Evolutionary conservation across 2,888 invertebrate genomes (phyloP), one percentile per base, ranked within the genome.

Genomic region (Mellilla xanthometata): DNA sequence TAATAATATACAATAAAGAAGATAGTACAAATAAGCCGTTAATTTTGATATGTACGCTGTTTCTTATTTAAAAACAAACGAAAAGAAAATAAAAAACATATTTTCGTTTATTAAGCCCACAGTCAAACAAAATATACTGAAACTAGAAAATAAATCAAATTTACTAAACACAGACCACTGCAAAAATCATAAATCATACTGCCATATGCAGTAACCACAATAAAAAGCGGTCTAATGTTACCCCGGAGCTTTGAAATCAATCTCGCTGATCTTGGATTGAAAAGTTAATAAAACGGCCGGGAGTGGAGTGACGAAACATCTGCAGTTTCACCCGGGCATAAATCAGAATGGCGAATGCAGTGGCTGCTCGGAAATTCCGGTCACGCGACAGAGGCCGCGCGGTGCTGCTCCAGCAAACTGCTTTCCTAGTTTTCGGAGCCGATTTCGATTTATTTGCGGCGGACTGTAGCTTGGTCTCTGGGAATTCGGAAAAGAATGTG

Each of bases 341-440:
- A 82, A 84, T 82, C 80, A 78, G 68, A 69, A 10, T 71, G 74
- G 66, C 68, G 75, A 78, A 79, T 76, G 79, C 79, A 78, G 68
- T 72, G 60, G 58, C 58, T 62, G 70, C 62, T 74, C 63, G 68
- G 69, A 79, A 74, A 80, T 81, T 81, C 82, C 60, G 66, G 72
- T 73, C 82, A 81, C 79, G 77, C 67, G 68, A 68, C 62, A 60
- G 65, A 76, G 74, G 76, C 76, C 71, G 64, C 67, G 65, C 67
- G 65, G 61, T n/a, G n/a, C 69, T 72, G 72, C 71, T 62, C 70
- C 65, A 68, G 63, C 65, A 67, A 73, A 73, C 70, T 68, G 69
- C 64, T 65, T 66, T 66, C 36, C 19, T 2, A 19, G 10, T 3
- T 8, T 7, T 8, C 57, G 58, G 60, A 60, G 60, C 65, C 67